These are phyloP conservation scores for Scaptomyza montana DNA, from an alignment of 1,140 invertebrate genomes.

Conservation along the genomic window DNA sequence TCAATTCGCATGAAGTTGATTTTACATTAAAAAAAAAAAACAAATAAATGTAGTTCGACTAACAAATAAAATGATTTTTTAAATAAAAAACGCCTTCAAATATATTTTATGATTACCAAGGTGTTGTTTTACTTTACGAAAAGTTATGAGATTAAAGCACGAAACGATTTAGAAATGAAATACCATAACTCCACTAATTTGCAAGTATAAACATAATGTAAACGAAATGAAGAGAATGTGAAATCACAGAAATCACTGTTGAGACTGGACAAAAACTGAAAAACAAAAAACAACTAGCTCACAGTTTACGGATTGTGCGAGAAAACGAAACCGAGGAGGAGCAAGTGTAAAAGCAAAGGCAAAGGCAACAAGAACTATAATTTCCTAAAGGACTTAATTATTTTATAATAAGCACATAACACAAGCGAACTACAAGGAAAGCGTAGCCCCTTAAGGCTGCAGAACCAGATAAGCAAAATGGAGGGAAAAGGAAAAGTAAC, in stretches of 20 bases:
- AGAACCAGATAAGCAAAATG: neutral
- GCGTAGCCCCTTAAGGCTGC: conserved; percentile 28
- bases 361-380: conserved; percentile 71
- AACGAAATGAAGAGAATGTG: conserved; percentile 16
- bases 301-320: conserved; percentile 46
- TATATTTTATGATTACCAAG: neutral
- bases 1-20: too few species aligned
- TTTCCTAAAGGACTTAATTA: conserved; percentile 81
- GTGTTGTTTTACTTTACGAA: neutral
- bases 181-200: neutral
- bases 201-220: conserved; percentile 7
- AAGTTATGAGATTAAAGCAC: neutral
- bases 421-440: conserved; percentile 43
- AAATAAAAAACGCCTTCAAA: too few species aligned
- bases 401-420: conserved; percentile 80
- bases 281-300: conserved; percentile 23
- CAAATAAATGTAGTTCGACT: too few species aligned
- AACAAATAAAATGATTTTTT: too few species aligned
- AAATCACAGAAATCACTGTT: conserved; percentile 52
- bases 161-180: neutral
- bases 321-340: conserved; percentile 33
- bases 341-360: conserved; percentile 35
- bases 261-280: neutral
- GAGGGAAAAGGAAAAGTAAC: conserved; percentile 26
- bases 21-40: too few species aligned